phyloP scores from a whole-genome alignment of 2,113 vertebrate genomes.

The Tachysurus fulvidraco region DNA sequence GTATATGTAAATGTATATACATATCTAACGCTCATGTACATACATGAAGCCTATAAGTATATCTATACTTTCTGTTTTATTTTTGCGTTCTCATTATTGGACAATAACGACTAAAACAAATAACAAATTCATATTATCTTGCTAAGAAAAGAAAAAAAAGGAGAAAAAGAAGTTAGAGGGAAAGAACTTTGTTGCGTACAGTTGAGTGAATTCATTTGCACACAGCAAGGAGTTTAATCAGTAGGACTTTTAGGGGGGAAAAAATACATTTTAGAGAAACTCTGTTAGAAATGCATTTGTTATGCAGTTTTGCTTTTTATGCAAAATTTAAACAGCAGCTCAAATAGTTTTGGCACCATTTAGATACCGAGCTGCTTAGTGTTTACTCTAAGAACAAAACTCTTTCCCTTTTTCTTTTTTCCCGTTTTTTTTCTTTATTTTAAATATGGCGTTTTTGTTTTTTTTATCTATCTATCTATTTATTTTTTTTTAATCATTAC shows the following conservation, averaged over 20 bases:
- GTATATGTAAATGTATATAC: conserved; percentile 71
- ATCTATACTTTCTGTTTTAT: neutral
- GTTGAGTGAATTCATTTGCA: conserved; percentile 15
- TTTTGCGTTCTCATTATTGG: conserved; percentile 30
- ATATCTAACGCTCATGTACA: conserved; percentile 62
- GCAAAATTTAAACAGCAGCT: neutral
- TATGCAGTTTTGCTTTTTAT: neutral
- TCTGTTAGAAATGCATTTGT: conserved; percentile 2
- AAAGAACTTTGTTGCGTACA: conserved; percentile 55
- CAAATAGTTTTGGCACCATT: neutral
- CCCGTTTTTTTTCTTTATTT: conserved; percentile 27
- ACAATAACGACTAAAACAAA: conserved; percentile 68
- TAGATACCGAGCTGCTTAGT: neutral
- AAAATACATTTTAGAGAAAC: neutral
- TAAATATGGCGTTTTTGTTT: conserved; percentile 48
- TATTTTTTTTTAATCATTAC: neutral
- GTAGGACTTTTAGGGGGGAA: neutral
- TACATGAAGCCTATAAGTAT: conserved; percentile 44
- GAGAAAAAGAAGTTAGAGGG: conserved; percentile 50
- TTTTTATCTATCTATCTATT: conserved; percentile 53
- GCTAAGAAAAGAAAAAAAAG: conserved; percentile 38
- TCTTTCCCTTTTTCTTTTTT: conserved; percentile 28
- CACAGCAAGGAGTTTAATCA: neutral
- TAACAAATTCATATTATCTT: conserved; percentile 66
- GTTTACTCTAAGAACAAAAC: conserved; percentile 12